Evolutionary conservation across 2,113 vertebrate species (phyloP), one percentile per base, ranked within the genome.

Genomic region (Corythaixoides concolor): DNA sequence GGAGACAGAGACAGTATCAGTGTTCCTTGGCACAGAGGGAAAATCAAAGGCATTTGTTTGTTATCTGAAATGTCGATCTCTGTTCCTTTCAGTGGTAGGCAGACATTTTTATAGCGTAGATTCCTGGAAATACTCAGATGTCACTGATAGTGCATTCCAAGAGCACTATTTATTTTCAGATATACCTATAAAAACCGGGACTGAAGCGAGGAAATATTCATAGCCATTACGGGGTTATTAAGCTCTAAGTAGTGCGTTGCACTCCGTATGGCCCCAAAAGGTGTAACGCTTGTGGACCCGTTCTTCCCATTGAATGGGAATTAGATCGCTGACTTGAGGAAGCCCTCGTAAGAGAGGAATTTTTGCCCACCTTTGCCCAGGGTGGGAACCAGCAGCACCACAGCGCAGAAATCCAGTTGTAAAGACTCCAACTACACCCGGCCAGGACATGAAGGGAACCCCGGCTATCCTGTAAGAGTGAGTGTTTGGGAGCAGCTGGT

Each of bases 71-170:
- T 88, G 94, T 93, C 10, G 2, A 91, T 95, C 95, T 94, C 70
- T 91, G 91, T 78, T 93, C 80, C 45, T 82, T 88, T 72, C 80
- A 17, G 78, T 89, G 88, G 10, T 69, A 77, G 55, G 84, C 86
- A 95, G 91, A 53, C 58, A 23, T 89, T 95, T 94, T 90, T 89
- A 88, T 58, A 91, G 86, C 15, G 58, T 55, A 45, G 16, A 79
- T 96, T 96, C 95, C 89, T 97, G 95, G 97, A 97, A 97, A 35
- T 53, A 68, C 90, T 94, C 89, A 83, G 92, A 91, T 96, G 89
- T 85, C 93, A 70, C 69, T 30, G 53, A 72, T 28, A n/a, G 49
- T 32, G 60, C 3, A 0, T 92, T 95, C 94, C 82, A 79, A 91
- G 74, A 74, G 49, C n/a, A 24, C 41, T 74, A 27, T 81, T 94